Base-by-base conservation (phyloP, 1,140 invertebrate species). In the Calycopis cecrops region DNA sequence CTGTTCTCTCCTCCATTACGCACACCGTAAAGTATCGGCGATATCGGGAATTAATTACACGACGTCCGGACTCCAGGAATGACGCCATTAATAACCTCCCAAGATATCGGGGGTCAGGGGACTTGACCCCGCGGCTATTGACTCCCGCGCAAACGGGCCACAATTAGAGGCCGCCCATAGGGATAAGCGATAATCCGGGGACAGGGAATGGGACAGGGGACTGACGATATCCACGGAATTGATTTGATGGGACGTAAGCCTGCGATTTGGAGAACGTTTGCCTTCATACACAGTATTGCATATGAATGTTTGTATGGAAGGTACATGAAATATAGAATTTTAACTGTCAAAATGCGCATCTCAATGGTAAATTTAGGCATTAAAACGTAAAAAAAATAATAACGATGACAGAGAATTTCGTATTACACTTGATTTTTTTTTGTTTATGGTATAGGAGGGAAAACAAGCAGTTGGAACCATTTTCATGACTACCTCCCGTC, bases 101-200 rank as follows among this genome's bases (percentile, higher is more conserved):
- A 28, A 28, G 21, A 28, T 28, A 14, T 44, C 14, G 40, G 40
- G 17, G 16, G 14, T 17, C 40, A 9, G 6, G 21, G 2, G 21
- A 28, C 14, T 9, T 12, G 12, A 12, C 14, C 38, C 38, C 14
- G 51, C 16, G 14, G 38, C 52, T 18, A 16, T 12, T 48, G 21
- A 34, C n/a, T 18, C 21, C 37, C 37, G 17, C 54, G 17, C 18
- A 49, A 55, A 52, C 21, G 35, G 21, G 35, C n/a, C 52, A 48
- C 55, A 60, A 64, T 57, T 63, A 63, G 54, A 50, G 47, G 57
- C 55, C 55, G 52, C 54, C 51, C 47, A 9, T 47, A 28, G 38
- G 62, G 54, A 60, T 60, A 57, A 60, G 52, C 55, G 55, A 60
- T 64, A 60, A 64, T 64, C 58, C 55, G 49, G 40, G 35, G 38